A percentile compares a stretch with the other conserved stretches of the same genome.
phyloP scores from a whole-genome alignment of 2,797 vertebrate species.

The Diplodus sargus region DNA sequence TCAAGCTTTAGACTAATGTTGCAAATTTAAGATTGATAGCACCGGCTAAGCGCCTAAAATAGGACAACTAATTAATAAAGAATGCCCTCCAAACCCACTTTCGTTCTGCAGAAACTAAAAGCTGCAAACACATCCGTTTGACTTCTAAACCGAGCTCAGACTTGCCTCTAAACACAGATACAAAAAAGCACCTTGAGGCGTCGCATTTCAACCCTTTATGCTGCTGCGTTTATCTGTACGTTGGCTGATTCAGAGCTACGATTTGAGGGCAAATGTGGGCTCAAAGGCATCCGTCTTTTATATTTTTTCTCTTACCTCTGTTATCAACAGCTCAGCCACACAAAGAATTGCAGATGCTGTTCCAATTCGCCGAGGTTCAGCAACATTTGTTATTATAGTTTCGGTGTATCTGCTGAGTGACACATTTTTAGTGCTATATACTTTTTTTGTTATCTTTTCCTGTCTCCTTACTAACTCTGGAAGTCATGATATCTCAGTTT shows the following conservation, averaged over 20 bases:
- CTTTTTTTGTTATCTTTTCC: slow-evolving; percentile 4
- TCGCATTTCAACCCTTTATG: slow-evolving; percentile 19
- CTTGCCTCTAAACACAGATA: slow-evolving; percentile 12
- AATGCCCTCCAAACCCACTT: background rate
- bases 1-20: slow-evolving; percentile 49
- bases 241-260: slow-evolving; percentile 23
- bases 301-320: background rate
- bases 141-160: slow-evolving; percentile 17
- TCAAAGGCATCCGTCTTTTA: background rate
- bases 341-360: background rate
- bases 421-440: background rate
- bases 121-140: background rate
- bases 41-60: slow-evolving; percentile 19
- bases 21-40: slow-evolving; percentile 42
- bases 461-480: background rate
- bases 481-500: background rate
- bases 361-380: slow-evolving; percentile 8
- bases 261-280: slow-evolving; percentile 25
- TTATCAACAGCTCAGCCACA: slow-evolving; percentile 11
- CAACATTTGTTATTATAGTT: background rate
- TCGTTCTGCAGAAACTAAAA: slow-evolving; percentile 32
- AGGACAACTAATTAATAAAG: background rate
- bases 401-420: slow-evolving; percentile 2
- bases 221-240: slow-evolving; percentile 22
- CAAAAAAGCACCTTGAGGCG: slow-evolving; percentile 22